Base-by-base conservation (phyloP, 2,113 vertebrate species). In the Rhineura floridana region DNA sequence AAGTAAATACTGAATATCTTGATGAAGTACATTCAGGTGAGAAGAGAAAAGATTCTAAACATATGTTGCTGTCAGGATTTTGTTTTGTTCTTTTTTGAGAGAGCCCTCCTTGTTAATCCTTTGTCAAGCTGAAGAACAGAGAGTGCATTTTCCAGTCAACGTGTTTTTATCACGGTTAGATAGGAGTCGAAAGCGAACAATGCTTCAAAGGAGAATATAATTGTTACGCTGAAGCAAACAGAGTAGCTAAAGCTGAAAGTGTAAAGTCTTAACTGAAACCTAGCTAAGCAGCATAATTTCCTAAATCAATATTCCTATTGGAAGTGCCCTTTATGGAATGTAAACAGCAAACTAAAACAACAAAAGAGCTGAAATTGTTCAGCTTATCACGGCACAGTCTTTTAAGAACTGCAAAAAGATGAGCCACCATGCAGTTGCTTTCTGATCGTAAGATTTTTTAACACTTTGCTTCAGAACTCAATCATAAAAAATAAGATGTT, bases 251-350 rank as follows among this genome's bases (percentile, higher is more conserved):
- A 65, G 69, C 44, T 63, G 50, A 82, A 39, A 30, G 21, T 50
- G 23, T 28, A 19, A 77, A 73, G 44, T 76, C 44, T 82, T 83
- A 39, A 83, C 33, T 63, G 80, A 88, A 83, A 48, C 42, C 80
- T 48, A 76, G 33, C 63, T 83, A 75, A 82, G 55, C 13, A 76
- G 23, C 33, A 75, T 63, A 73, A 70, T 48, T 48, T 59, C 13
- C 10, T 15, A 79, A 69, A 86, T 86, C 85, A 87, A 70, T 80
- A 81, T 59, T 28, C 17, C 23, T 76, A 75, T 76, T 88, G 55
- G 80, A 88, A 76, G 65, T 48, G 36, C 11, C 9, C 39, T 83
- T 82, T 83, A 33, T 77, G 23, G 81, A 82, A 11, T 63, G 23
- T 59, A 65, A 90, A 87, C 59, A 77, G 28, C 46, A 67, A 55